These are phyloP conservation scores for Siderastrea radians DNA, from an alignment of 92 coral and sea anemone genomes.

Conservation along the genomic window DNA sequence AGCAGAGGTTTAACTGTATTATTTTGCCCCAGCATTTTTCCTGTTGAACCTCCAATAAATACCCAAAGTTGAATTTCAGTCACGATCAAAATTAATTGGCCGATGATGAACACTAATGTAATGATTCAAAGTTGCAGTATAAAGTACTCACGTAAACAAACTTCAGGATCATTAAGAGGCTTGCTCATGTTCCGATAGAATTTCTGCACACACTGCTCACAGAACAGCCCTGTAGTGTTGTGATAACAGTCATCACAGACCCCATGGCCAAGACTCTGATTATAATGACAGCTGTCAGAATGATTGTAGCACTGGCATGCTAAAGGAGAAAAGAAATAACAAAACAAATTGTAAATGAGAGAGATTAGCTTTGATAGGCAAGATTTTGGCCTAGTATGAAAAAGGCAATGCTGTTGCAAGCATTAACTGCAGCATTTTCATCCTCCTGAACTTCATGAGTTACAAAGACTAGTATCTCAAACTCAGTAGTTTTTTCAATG, in stretches of 20 bases:
- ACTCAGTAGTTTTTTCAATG: too few relatives aligned
- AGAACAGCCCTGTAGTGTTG: slow-evolving; percentile 90
- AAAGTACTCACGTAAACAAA: slow-evolving; percentile 84
- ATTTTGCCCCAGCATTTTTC: too few relatives aligned
- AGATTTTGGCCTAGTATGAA: too few relatives aligned
- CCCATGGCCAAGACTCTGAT: slow-evolving; percentile 78
- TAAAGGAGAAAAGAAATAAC: slow-evolving; percentile 13
- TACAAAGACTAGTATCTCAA: too few relatives aligned
- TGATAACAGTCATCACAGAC: slow-evolving; percentile 87
- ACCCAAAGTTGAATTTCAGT: too few relatives aligned
- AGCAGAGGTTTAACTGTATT: too few relatives aligned
- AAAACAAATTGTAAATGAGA: not conserved
- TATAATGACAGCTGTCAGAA: slow-evolving; percentile 82
- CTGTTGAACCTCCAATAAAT: too few relatives aligned
- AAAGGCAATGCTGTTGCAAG: too few relatives aligned
- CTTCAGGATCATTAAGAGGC: slow-evolving; percentile 69
- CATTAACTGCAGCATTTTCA: too few relatives aligned
- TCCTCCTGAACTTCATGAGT: too few relatives aligned
- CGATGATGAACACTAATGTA: too few relatives aligned
- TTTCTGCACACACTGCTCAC: slow-evolving; percentile 87
- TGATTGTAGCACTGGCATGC: slow-evolving; percentile 89
- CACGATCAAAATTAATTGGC: too few relatives aligned
- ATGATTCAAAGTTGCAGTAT: not conserved
- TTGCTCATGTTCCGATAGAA: slow-evolving; percentile 85
- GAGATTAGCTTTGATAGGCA: not conserved